These are phyloP conservation scores for Drosophila nannoptera DNA, from an alignment of 1,140 invertebrate species.

Conservation along the genomic window DNA sequence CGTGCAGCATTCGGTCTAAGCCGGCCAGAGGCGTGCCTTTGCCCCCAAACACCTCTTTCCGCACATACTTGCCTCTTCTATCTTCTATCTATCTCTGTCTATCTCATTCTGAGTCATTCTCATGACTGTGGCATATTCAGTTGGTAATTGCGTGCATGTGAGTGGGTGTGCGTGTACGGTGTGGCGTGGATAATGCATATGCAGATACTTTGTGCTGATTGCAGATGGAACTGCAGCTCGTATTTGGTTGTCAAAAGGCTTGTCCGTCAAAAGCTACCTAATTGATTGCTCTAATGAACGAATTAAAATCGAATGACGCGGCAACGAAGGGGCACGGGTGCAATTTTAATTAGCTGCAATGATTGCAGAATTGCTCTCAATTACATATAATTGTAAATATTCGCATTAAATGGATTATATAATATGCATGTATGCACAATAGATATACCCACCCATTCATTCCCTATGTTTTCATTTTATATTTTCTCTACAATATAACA, in stretches of 20 bases:
- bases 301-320: not conserved
- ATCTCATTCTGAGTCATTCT: no score
- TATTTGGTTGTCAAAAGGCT: not conserved
- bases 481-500: no score
- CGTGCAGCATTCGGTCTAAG: conserved; percentile 1
- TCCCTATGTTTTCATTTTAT: no score
- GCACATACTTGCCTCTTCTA: not conserved
- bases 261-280: not conserved
- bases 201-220: not conserved
- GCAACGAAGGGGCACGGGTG: no score
- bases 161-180: not conserved
- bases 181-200: not conserved
- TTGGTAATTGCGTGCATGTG: no score
- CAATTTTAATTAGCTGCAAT: no score
- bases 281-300: not conserved
- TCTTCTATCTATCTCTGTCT: not conserved
- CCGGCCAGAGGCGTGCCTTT: not conserved
- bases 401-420: no score
- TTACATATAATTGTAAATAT: no score
- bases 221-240: not conserved
- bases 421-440: no score
- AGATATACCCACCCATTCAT: no score
- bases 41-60: no score
- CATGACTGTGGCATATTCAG: not conserved
- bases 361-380: no score